Evolutionary conservation across 37 sponge, comb jelly and placozoan genomes (phyloP).

Genomic region (Beroe ovata): DNA sequence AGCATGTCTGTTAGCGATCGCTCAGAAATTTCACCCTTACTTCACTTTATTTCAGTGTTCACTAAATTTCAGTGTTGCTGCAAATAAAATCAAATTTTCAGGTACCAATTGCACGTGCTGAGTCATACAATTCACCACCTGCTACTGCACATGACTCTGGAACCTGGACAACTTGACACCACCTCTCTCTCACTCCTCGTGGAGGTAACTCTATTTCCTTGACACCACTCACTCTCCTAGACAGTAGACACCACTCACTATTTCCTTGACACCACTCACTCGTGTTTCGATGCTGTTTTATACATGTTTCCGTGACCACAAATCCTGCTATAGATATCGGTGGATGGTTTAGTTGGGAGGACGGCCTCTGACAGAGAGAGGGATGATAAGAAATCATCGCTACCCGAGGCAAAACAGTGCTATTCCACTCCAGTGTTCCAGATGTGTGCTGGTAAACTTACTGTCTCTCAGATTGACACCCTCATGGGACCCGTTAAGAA

Average conservation of each 20-base stretch:
- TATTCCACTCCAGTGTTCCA: background rate
- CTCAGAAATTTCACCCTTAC: too few species aligned
- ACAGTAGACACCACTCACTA: too few species aligned
- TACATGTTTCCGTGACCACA: too few species aligned
- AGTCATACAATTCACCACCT: conserved; percentile 31
- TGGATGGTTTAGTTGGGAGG: conserved; percentile 52
- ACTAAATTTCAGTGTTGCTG: background rate
- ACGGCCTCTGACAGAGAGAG: conserved; percentile 48
- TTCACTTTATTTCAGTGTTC: too few species aligned
- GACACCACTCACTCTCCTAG: too few species aligned
- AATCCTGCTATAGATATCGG: conserved; percentile 25
- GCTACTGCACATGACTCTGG: background rate
- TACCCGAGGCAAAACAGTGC: conserved; percentile 59
- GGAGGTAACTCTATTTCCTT: too few species aligned
- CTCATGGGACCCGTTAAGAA: conserved; percentile 50
- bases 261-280: too few species aligned
- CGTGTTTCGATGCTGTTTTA: too few species aligned
- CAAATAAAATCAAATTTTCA: background rate
- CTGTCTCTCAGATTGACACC: conserved; percentile 19
- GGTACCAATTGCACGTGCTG: conserved; percentile 64
- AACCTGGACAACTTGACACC: conserved; percentile 52
- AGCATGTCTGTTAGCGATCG: too few species aligned
- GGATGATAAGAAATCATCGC: conserved; percentile 5
- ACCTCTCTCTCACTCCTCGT: background rate
- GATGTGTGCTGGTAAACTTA: background rate